These are phyloP conservation scores for Pseudomyrmex dendroicus DNA, from an alignment of 1,140 invertebrate genomes.

Conservation along the genomic window DNA sequence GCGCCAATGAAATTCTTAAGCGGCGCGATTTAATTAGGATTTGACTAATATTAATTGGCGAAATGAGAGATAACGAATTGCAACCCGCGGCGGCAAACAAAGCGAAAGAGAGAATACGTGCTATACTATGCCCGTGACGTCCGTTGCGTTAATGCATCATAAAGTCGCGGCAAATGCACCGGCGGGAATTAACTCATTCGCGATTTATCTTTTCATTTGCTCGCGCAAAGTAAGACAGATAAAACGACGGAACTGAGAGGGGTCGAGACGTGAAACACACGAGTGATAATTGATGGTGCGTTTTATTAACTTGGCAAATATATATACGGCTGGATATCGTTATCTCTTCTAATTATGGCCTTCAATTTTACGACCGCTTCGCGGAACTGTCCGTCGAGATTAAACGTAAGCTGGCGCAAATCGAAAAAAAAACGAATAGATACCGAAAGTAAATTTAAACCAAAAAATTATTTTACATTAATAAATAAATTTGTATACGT, in stretches of 20 bases:
- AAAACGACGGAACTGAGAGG: conserved; percentile 11
- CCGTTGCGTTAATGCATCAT: conserved; percentile 44
- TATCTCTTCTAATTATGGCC: conserved; percentile 37
- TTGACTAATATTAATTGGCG: conserved; percentile 53
- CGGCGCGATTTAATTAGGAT: conserved; percentile 42
- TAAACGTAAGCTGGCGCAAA: neutral
- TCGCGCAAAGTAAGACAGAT: conserved; percentile 38
- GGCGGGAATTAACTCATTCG: conserved; percentile 45
- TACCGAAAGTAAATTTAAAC: too few relatives aligned
- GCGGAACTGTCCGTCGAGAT: neutral
- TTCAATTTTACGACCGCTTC: conserved; percentile 13
- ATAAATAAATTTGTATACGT: too few relatives aligned
- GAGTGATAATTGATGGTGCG: conserved; percentile 49
- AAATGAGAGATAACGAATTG: conserved; percentile 43
- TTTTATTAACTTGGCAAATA: conserved; percentile 17
- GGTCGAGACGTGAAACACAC: conserved; percentile 7
- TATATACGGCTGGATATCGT: neutral
- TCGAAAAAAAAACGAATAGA: too few relatives aligned
- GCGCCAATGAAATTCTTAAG: conserved; percentile 38
- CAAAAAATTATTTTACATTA: too few relatives aligned
- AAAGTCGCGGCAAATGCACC: conserved; percentile 44
- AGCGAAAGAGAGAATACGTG: neutral
- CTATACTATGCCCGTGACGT: neutral
- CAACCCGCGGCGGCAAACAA: conserved; percentile 11
- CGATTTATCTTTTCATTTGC: conserved; percentile 53